Conservation (phyloP, 1,140 invertebrate species). For the Drosophila sucinea region DNA sequence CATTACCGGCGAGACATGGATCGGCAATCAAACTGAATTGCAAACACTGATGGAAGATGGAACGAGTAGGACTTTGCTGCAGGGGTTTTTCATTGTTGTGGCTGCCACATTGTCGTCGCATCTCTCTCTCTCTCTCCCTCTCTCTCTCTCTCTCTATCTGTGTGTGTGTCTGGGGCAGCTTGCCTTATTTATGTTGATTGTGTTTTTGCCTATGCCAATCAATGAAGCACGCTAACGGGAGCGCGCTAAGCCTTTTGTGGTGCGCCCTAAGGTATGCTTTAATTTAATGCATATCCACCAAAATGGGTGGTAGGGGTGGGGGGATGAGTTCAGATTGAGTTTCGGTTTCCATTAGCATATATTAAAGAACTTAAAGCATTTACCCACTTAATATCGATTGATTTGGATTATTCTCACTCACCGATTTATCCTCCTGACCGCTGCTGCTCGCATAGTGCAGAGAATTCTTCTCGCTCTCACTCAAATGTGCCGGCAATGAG, state of each 20-base stretch:
- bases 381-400: background rate
- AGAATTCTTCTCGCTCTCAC: constrained; percentile 44
- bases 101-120: constrained; percentile 58
- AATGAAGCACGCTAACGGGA: constrained; percentile 64
- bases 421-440: constrained; percentile 52
- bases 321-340: background rate
- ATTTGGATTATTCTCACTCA: constrained; percentile 32
- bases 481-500: constrained; percentile 50
- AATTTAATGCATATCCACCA: constrained; percentile 58
- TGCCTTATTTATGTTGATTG: constrained; percentile 75
- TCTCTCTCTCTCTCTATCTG: constrained; percentile 5
- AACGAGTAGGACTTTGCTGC: constrained; percentile 16
- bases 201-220: constrained; percentile 77
- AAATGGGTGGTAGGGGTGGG: background rate
- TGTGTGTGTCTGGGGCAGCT: constrained; percentile 45
- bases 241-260: constrained; percentile 58
- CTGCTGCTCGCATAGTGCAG: constrained; percentile 49
- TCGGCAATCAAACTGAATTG: constrained; percentile 77
- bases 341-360: constrained; percentile 19
- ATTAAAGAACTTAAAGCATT: constrained; percentile 18
- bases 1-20: constrained; percentile 81
- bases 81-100: constrained; percentile 62
- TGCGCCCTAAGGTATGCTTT: constrained; percentile 65
- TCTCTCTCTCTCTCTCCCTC: constrained; percentile 34
- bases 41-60: constrained; percentile 39